Conservation (phyloP, 1,140 invertebrate species). For the Calliopsis andreniformis region DNA sequence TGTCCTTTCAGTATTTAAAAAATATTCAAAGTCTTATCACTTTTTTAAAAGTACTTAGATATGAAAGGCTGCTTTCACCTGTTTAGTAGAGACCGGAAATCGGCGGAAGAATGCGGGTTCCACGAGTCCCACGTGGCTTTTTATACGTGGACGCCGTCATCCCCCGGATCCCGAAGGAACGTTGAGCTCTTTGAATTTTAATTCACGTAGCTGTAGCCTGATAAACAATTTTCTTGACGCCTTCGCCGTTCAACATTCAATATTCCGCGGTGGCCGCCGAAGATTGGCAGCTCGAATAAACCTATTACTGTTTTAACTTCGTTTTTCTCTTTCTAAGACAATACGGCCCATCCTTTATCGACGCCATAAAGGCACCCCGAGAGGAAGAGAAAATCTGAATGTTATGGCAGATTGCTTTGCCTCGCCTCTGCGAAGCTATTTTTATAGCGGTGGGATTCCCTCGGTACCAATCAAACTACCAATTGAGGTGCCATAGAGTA, state of each 20-base stretch:
- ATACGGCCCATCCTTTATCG: not conserved
- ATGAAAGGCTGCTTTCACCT: slow-evolving; percentile 26
- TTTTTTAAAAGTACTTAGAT: too few species aligned
- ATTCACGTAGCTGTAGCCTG: slow-evolving; percentile 50
- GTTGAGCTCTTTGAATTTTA: slow-evolving; percentile 62
- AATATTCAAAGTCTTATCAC: too few species aligned
- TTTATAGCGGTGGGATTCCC: too few species aligned
- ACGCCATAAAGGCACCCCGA: not conserved
- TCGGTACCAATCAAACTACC: not conserved
- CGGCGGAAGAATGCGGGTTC: slow-evolving; percentile 31
- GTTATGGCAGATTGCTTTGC: not conserved
- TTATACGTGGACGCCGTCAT: slow-evolving; percentile 54
- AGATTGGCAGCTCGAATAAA: slow-evolving; percentile 65
- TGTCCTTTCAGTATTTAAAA: too few species aligned
- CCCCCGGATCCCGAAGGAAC: slow-evolving; percentile 20
- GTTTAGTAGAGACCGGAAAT: slow-evolving; percentile 31
- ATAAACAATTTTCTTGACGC: slow-evolving; percentile 64
- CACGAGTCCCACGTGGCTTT: slow-evolving; percentile 41
- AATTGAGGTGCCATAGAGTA: too few species aligned
- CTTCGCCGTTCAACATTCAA: slow-evolving; percentile 33
- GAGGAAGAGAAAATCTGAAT: slow-evolving; percentile 6
- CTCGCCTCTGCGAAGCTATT: too few species aligned
- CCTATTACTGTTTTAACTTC: slow-evolving; percentile 46
- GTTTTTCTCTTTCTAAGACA: slow-evolving; percentile 24
- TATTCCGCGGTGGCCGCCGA: slow-evolving; percentile 54